Base-by-base conservation (phyloP, 2,888 invertebrate species). In the Andrena marginata region DNA sequence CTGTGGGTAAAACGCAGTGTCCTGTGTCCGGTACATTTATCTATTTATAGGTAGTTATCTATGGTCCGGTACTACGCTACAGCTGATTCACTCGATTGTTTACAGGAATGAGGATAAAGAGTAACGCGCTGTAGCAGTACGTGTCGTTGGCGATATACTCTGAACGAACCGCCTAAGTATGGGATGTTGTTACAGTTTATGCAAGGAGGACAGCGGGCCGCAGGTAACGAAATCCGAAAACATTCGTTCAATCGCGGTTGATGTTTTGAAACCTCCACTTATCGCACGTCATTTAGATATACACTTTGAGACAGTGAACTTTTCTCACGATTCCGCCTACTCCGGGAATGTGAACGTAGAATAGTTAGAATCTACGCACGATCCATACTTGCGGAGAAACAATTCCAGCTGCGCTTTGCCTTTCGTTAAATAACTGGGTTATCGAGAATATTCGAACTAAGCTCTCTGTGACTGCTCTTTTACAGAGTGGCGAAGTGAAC, bases 151-250 rank as follows among this genome's bases (percentile, higher is more conserved):
- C 49, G 16, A 74, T 73, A 71, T 69, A 48, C 26, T 63, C 51
- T 67, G 49, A 70, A n/a, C 26, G 80, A 79, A 76, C 64, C n/a
- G 6, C 48, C 42, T 63, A 82, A 83, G n/a, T 54, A 93, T 93
- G 93, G 93, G 93, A 83, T 93, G 93, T 77, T 97, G 96, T 93
- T 96, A 96, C 93, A 96, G 96, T 94, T 95, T 96, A 91, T 97
- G 97, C 93, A 96, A 96, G 91, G 96, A 97, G 94, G 96, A 96
- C 92, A 95, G 94, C 84, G 95, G 96, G 87, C 95, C 96, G 79
- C 96, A 97, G 96, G 97, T 97, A 95, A 91, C 87, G 84, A 7
- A 62, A 75, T 69, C 60, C 2, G 5, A 10, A 7, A n/a, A 29
- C 48, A 75, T 59, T 73, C 20, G 65, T 80, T 48, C 48, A 60